Evolutionary conservation across 2,113 vertebrate species (phyloP).

Genomic region (Laticauda colubrina): DNA sequence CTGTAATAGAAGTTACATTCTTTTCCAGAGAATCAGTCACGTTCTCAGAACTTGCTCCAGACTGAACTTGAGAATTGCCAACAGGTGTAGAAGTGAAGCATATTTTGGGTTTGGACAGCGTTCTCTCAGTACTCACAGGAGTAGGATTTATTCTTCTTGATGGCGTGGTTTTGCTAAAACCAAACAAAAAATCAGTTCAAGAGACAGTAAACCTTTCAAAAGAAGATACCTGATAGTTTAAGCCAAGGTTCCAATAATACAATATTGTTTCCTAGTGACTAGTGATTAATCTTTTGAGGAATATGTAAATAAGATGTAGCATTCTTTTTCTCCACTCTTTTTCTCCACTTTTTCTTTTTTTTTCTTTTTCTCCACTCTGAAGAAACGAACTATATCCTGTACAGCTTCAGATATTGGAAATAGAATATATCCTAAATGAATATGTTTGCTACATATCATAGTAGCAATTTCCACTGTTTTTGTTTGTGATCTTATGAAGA

Average conservation of each 20-base stretch:
- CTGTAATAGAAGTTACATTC: constrained; percentile 37
- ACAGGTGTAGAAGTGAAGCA: constrained; percentile 95
- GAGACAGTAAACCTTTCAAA: neutral
- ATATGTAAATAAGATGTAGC: neutral
- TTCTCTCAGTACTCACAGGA: constrained; percentile 86
- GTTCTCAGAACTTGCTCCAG: constrained; percentile 65
- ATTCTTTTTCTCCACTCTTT: neutral
- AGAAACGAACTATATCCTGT: neutral
- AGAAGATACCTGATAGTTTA: neutral
- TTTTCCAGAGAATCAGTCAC: constrained; percentile 60
- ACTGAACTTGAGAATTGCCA: constrained; percentile 68
- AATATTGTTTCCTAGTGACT: neutral
- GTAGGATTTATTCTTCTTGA: constrained; percentile 96
- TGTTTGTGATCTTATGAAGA: neutral
- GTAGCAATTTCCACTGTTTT: neutral
- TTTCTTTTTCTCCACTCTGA: neutral
- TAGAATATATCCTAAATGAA: neutral
- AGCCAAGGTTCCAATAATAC: neutral
- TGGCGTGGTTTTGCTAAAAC: constrained; percentile 82
- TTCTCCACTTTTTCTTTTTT: neutral
- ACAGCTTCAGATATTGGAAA: neutral
- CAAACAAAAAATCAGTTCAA: neutral
- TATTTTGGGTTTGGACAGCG: constrained; percentile 89
- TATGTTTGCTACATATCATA: neutral
- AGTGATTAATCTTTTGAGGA: neutral